A percentile compares a stretch with the other conserved stretches of the same genome.
Conservation (phyloP, 2,888 invertebrate genomes). For the Branchellion lobata region DNA sequence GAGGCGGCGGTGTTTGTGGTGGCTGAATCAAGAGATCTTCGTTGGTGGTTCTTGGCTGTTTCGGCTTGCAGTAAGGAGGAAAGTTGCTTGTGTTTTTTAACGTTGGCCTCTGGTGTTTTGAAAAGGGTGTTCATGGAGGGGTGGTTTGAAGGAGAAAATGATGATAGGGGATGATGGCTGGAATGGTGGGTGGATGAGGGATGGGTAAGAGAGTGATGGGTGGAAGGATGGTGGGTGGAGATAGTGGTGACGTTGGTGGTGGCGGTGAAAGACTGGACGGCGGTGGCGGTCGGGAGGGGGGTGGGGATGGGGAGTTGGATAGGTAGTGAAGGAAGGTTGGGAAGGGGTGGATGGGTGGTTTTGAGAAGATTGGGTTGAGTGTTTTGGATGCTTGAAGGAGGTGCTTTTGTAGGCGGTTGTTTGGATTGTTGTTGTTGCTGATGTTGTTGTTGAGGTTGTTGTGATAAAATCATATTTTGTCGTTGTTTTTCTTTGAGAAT, state of each 20-base stretch:
- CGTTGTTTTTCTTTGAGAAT: neutral
- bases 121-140: neutral
- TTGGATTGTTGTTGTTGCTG: constrained; percentile 5
- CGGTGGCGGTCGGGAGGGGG: no score
- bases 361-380: no score
- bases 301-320: neutral
- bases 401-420: neutral
- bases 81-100: constrained; percentile 3
- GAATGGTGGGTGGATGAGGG: no score
- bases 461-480: neutral
- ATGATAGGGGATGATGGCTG: neutral
- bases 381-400: neutral
- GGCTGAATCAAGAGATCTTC: neutral
- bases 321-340: neutral
- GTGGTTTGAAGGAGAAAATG: neutral
- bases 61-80: constrained; percentile 3
- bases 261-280: neutral
- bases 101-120: neutral
- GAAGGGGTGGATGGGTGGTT: neutral
- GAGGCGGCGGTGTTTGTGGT: neutral
- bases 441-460: neutral
- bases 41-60: neutral
- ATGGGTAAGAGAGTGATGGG: no score
- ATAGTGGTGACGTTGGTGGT: neutral
- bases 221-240: no score